phyloP scores from a whole-genome alignment of 2,797 vertebrate genomes.

The Danionella dracula region DNA sequence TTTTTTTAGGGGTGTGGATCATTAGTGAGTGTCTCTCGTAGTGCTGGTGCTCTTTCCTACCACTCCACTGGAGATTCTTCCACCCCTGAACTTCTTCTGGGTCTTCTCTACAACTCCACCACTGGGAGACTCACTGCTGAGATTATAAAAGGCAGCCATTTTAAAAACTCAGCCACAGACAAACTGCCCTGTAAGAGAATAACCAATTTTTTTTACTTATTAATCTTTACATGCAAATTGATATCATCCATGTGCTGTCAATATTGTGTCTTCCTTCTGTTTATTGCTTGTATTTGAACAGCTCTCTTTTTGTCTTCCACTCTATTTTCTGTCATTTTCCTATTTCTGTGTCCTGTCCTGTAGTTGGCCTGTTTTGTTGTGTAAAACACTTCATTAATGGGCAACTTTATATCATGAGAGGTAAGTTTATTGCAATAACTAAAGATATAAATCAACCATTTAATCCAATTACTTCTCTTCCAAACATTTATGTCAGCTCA shows the following conservation, averaged over 20 bases:
- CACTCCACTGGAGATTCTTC: conserved; percentile 85
- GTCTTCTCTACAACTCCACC: conserved; percentile 91
- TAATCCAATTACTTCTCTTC: background rate
- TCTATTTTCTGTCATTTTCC: background rate
- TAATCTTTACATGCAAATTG: background rate
- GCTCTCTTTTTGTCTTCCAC: background rate
- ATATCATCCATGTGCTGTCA: conserved; percentile 7
- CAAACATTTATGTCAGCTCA: background rate
- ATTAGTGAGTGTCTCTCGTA: conserved; percentile 88
- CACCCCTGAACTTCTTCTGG: conserved; percentile 88
- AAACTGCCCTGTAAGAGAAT: conserved; percentile 86
- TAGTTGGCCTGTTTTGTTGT: conserved; percentile 98
- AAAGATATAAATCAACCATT: background rate
- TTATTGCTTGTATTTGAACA: conserved; percentile 55
- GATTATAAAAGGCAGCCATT: conserved; percentile 97
- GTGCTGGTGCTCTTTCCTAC: conserved; percentile 83
- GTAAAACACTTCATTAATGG: conserved; percentile 98
- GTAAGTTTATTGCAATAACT: conserved; percentile 70
- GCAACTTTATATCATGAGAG: conserved; percentile 99
- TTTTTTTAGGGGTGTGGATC: conserved; percentile 84
- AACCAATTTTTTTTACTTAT: background rate
- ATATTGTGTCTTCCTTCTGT: background rate
- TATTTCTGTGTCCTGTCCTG: conserved; percentile 66
- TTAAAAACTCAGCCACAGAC: conserved; percentile 89
- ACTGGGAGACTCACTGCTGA: conserved; percentile 91